Percentiles rank a stretch among this genome's conserved stretches.
Conservation (phyloP, 2,888 invertebrate genomes). For the Erynnis tages region DNA sequence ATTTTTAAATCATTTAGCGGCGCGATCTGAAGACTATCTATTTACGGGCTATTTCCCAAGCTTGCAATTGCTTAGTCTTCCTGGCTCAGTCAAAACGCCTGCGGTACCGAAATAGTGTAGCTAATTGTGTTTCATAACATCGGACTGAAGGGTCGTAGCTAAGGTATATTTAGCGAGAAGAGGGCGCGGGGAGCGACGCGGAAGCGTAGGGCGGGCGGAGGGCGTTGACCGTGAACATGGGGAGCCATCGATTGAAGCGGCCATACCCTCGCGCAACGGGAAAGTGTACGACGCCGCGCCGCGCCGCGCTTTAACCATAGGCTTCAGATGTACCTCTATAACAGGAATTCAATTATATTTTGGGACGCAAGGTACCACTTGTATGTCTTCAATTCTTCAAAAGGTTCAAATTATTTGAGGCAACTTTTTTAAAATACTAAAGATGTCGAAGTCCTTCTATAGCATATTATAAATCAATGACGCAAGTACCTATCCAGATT, state of each 20-base stretch:
- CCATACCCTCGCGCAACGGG: constrained; percentile 81
- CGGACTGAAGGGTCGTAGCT: constrained; percentile 64
- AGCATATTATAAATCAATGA: no score
- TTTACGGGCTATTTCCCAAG: constrained; percentile 28
- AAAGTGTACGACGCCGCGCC: constrained; percentile 46
- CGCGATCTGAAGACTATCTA: not conserved
- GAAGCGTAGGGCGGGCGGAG: constrained; percentile 80
- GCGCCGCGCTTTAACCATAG: constrained; percentile 17
- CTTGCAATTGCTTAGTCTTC: constrained; percentile 40
- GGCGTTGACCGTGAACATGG: constrained; percentile 81
- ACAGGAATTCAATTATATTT: no score
- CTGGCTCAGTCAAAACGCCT: constrained; percentile 48
- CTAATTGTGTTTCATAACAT: constrained; percentile 76
- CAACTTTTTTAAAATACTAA: no score
- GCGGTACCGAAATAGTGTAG: constrained; percentile 66
- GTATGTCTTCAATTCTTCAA: no score
- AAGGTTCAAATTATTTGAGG: no score
- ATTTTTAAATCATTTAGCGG: not conserved
- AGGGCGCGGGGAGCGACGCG: constrained; percentile 56
- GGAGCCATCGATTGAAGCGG: constrained; percentile 72
- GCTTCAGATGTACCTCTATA: constrained; percentile 5
- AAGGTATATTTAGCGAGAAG: constrained; percentile 64
- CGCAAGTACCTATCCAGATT: no score
- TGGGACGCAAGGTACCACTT: no score
- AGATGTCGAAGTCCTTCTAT: no score